phyloP scores from a whole-genome alignment of 2,797 vertebrate genomes.

The Cyclura pinguis region DNA sequence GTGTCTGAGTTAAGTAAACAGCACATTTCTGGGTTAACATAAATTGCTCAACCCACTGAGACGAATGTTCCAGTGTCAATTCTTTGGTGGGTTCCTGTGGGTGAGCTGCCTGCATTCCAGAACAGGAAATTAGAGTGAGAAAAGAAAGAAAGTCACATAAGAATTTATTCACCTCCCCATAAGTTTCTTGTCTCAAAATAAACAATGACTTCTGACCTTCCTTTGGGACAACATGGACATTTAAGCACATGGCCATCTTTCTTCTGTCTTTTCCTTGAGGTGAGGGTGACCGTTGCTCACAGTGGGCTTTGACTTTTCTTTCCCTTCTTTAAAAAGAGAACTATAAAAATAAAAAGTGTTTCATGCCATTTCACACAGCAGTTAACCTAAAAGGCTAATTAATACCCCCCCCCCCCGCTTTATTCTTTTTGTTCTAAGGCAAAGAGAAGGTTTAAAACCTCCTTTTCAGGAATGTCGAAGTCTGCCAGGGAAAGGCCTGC shows the following conservation, averaged over 20 bases:
- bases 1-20: constrained; percentile 62
- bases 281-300: fast-evolving
- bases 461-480: background rate
- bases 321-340: constrained; percentile 32
- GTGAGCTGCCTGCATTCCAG: constrained; percentile 46
- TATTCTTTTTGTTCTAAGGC: background rate
- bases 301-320: constrained; percentile 3
- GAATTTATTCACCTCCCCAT: constrained; percentile 50
- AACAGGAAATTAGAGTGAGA: constrained; percentile 62
- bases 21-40: constrained; percentile 41
- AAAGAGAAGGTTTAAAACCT: background rate
- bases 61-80: constrained; percentile 64
- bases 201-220: constrained; percentile 57
- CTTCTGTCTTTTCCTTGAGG: constrained; percentile 35
- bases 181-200: constrained; percentile 60
- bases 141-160: constrained; percentile 57
- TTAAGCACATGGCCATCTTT: constrained; percentile 39
- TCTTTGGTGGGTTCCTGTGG: constrained; percentile 44
- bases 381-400: background rate
- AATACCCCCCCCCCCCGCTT: background rate
- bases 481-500: background rate
- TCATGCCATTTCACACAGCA: constrained; percentile 6
- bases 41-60: constrained; percentile 43
- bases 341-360: constrained; percentile 50
- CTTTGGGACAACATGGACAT: constrained; percentile 50